These are phyloP conservation scores for Zaprionus bogoriensis DNA, from an alignment of 2,888 invertebrate species.

Conservation along the genomic window DNA sequence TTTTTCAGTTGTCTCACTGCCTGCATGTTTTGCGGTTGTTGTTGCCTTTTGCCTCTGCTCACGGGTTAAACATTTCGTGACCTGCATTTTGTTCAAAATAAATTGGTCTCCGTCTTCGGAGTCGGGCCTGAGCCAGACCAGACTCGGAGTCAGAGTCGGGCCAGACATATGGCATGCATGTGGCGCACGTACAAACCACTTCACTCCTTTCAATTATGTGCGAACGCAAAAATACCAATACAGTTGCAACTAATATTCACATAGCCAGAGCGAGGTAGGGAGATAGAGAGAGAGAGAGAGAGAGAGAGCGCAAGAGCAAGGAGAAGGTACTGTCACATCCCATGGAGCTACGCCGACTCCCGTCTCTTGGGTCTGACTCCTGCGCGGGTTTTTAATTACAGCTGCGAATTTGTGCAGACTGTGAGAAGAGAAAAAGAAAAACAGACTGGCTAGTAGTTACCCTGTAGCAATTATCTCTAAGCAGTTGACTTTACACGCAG, in stretches of 20 bases:
- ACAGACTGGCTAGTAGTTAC: background rate
- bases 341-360: slow-evolving; percentile 11
- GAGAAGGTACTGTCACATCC: slow-evolving; percentile 11
- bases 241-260: background rate
- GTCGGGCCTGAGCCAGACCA: slow-evolving; percentile 5
- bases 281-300: background rate
- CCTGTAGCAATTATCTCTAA: background rate
- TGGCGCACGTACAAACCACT: slow-evolving; percentile 76
- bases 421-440: background rate
- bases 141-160: background rate
- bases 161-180: slow-evolving; percentile 73
- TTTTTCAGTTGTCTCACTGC: slow-evolving; percentile 40
- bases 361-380: slow-evolving; percentile 12
- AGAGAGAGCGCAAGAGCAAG: background rate
- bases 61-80: slow-evolving; percentile 75
- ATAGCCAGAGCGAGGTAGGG: background rate
- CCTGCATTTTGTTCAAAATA: slow-evolving; percentile 77
- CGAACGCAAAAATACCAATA: slow-evolving; percentile 54
- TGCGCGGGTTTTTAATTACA: slow-evolving; percentile 62
- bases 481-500: too few species aligned
- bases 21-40: slow-evolving; percentile 46
- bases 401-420: slow-evolving; percentile 40
- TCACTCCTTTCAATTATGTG: slow-evolving; percentile 75
- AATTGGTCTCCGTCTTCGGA: slow-evolving; percentile 57
- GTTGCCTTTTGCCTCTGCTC: slow-evolving; percentile 29